These are phyloP conservation scores for Tetranychus piercei DNA, from an alignment of 2,888 invertebrate species.

Conservation along the genomic window DNA sequence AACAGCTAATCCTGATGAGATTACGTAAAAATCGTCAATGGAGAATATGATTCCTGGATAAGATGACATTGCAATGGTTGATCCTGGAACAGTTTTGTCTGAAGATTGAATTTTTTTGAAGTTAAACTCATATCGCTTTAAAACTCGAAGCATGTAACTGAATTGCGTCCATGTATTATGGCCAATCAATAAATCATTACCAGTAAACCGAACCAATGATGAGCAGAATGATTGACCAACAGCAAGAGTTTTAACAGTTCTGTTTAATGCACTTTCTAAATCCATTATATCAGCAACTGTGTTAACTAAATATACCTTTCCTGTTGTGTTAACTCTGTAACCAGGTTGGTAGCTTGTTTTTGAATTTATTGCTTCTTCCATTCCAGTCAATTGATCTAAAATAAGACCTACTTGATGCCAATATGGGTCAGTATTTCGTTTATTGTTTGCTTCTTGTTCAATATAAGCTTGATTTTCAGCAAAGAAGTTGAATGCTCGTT, in stretches of 20 bases:
- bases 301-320: slow-evolving; percentile 18
- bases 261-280: slow-evolving; percentile 5
- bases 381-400: slow-evolving; percentile 56
- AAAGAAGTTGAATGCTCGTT: slow-evolving; percentile 45
- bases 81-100: slow-evolving; percentile 8
- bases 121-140: slow-evolving; percentile 64
- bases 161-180: slow-evolving; percentile 67
- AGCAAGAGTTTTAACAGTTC: slow-evolving; percentile 23
- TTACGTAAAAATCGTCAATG: slow-evolving; percentile 35
- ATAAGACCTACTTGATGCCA: slow-evolving; percentile 64
- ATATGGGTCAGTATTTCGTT: slow-evolving; percentile 43
- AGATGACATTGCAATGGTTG: slow-evolving; percentile 3
- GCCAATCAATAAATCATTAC: slow-evolving; percentile 47
- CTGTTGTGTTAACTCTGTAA: background rate
- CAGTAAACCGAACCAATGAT: slow-evolving; percentile 46
- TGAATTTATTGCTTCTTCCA: slow-evolving; percentile 50
- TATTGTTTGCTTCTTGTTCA: slow-evolving; percentile 39
- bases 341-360: slow-evolving; percentile 40
- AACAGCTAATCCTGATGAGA: slow-evolving; percentile 37
- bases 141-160: slow-evolving; percentile 57
- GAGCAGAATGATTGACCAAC: slow-evolving; percentile 43
- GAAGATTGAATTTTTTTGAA: slow-evolving; percentile 33
- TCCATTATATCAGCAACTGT: background rate
- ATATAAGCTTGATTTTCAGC: slow-evolving; percentile 44
- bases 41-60: slow-evolving; percentile 28